Conservation (phyloP, 2,797 vertebrate genomes). For the Falco peregrinus region DNA sequence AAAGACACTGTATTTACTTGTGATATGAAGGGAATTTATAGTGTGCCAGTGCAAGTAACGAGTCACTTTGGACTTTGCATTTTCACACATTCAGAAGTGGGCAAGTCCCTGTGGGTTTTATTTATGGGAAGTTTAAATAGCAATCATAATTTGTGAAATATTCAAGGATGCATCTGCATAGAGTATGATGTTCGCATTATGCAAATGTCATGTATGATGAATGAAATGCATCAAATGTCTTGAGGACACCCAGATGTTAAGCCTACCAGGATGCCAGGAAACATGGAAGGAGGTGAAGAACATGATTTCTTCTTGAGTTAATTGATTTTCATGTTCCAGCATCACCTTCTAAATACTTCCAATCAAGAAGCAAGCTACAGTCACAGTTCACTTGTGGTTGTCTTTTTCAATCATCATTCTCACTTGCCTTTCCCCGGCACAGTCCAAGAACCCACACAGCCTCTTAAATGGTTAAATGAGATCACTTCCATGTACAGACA, state of each 20-base stretch:
- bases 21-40: slow-evolving; percentile 53
- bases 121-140: slow-evolving; percentile 74
- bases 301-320: slow-evolving; percentile 64
- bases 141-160: slow-evolving; percentile 71
- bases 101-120: slow-evolving; percentile 64
- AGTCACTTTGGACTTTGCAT: slow-evolving; percentile 50
- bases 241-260: slow-evolving; percentile 81
- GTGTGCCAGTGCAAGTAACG: slow-evolving; percentile 30
- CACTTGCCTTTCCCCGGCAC: background rate
- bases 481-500: background rate
- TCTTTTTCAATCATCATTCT: slow-evolving; percentile 41
- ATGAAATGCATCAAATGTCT: slow-evolving; percentile 78
- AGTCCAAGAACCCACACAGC: background rate
- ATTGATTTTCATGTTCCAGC: slow-evolving; percentile 73
- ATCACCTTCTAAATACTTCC: slow-evolving; percentile 69
- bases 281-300: slow-evolving; percentile 66
- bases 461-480: background rate
- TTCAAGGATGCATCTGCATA: slow-evolving; percentile 75
- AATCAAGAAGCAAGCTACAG: slow-evolving; percentile 62
- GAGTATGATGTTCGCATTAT: slow-evolving; percentile 79
- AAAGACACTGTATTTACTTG: slow-evolving; percentile 63
- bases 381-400: slow-evolving; percentile 24
- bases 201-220: slow-evolving; percentile 80
- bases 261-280: slow-evolving; percentile 61
- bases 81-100: slow-evolving; percentile 56